Evolutionary conservation across 1,140 invertebrate genomes (phyloP), one percentile per base, ranked within the genome.

Genomic region (Goniozus legneri): DNA sequence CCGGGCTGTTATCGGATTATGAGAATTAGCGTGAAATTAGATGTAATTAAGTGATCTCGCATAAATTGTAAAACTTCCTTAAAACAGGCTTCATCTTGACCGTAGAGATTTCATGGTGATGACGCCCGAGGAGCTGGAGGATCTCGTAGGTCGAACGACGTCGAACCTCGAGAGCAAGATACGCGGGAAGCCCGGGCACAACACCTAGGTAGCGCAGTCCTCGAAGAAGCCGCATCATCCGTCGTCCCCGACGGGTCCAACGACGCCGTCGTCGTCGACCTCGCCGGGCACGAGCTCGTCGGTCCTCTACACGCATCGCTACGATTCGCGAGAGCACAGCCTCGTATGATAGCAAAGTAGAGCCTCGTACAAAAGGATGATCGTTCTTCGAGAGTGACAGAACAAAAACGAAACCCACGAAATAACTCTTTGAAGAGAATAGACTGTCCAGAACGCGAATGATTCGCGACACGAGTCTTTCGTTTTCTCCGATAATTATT

Each of bases 241-340:
- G 50, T 69, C 64, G 34, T 69, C 61, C 40, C 54, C 65, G 54
- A 56, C 66, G 56, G 69, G 62, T 62, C 65, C 67, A 56, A 68
- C 63, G 55, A 69, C 63, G 57, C 62, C 64, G 50, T 72, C 68
- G 47, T 69, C 68, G 56, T 67, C 62, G 50, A 65, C 64, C 56
- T 74, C 67, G 50, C 68, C 67, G 48, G 65, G 67, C 57, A 67
- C 69, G 47, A 72, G 59, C 58, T 72, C 67, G 55, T 70, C 66
- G 58, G 67, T 72, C 34, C 63, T 72, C 22, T 73, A 74, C 55
- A 74, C 70, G 41, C 70, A 73, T 72, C 65, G 62, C 44, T 66
- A 64, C 56, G 65, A 74, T 43, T 69, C 69, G 40, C 64, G 69
- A 50, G 67, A 74, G 51, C 70, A 74, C 53, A 74, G 71, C 60